A percentile compares a stretch with the other conserved stretches of the same genome.
phyloP scores from a whole-genome alignment of 2,797 vertebrate species.

The Gambelia wislizenii region DNA sequence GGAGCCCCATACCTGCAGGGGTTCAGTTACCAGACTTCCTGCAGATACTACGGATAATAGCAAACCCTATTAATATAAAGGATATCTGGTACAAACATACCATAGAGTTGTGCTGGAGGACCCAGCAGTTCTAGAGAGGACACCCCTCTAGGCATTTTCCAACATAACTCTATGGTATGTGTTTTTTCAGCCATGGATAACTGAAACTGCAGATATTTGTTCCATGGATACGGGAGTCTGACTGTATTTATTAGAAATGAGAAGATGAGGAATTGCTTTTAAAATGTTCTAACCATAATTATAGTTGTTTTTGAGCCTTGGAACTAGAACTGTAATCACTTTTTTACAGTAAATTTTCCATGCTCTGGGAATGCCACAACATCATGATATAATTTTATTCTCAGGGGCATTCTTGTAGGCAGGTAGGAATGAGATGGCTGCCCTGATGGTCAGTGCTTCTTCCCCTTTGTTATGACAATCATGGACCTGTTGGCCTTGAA shows the following conservation, averaged over 20 bases:
- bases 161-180: too few relatives aligned
- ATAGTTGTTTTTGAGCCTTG: background rate
- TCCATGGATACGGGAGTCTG: too few relatives aligned
- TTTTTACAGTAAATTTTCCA: background rate
- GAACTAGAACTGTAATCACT: background rate
- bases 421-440: background rate
- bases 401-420: background rate
- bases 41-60: too few relatives aligned
- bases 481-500: background rate
- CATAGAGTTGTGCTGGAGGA: too few relatives aligned
- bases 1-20: too few relatives aligned
- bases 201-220: too few relatives aligned
- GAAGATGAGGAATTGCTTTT: background rate
- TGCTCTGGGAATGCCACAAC: background rate
- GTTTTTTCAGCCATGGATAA: too few relatives aligned
- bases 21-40: too few relatives aligned
- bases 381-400: background rate
- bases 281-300: background rate
- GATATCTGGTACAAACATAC: too few relatives aligned
- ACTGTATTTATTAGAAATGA: background rate
- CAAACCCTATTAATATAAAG: too few relatives aligned
- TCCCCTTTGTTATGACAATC: background rate
- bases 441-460: background rate
- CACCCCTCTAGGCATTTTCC: too few relatives aligned
- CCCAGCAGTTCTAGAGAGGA: too few relatives aligned